Conservation (phyloP, 2,888 invertebrate genomes). For the Silvanus unidentatus region DNA sequence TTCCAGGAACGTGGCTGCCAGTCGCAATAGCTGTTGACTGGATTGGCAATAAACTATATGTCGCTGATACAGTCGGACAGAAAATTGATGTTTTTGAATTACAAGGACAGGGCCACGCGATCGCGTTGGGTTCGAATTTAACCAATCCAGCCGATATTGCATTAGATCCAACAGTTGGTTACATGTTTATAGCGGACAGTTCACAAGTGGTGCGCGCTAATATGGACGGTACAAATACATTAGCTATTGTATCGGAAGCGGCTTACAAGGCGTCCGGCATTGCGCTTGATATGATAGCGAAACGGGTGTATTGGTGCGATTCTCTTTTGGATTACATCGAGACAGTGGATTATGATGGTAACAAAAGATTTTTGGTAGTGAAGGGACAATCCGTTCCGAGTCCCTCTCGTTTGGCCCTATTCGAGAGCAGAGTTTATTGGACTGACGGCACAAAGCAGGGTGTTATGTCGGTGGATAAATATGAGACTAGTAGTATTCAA, state of each 20-base stretch:
- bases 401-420: slow-evolving; percentile 75
- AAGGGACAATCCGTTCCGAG: slow-evolving; percentile 81
- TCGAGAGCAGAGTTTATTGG: slow-evolving; percentile 86
- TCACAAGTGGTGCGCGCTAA: slow-evolving; percentile 79
- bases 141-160: slow-evolving; percentile 89
- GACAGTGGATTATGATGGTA: slow-evolving; percentile 89
- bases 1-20: slow-evolving; percentile 84
- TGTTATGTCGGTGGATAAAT: slow-evolving; percentile 81
- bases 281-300: slow-evolving; percentile 82
- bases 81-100: slow-evolving; percentile 92
- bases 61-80: slow-evolving; percentile 87
- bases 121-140: slow-evolving; percentile 85
- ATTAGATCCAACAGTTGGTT: slow-evolving; percentile 84
- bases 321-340: slow-evolving; percentile 92
- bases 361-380: slow-evolving; percentile 71
- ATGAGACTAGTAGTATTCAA: slow-evolving; percentile 69
- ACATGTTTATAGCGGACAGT: slow-evolving; percentile 82
- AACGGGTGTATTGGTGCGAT: slow-evolving; percentile 95
- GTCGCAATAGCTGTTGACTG: slow-evolving; percentile 93
- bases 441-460: slow-evolving; percentile 78
- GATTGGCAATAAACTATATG: slow-evolving; percentile 93
- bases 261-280: slow-evolving; percentile 92
- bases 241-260: slow-evolving; percentile 82
- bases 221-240: slow-evolving; percentile 87
- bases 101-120: slow-evolving; percentile 80